phyloP scores from a whole-genome alignment of 2,888 invertebrate genomes.

The Calameuta filiformis region DNA sequence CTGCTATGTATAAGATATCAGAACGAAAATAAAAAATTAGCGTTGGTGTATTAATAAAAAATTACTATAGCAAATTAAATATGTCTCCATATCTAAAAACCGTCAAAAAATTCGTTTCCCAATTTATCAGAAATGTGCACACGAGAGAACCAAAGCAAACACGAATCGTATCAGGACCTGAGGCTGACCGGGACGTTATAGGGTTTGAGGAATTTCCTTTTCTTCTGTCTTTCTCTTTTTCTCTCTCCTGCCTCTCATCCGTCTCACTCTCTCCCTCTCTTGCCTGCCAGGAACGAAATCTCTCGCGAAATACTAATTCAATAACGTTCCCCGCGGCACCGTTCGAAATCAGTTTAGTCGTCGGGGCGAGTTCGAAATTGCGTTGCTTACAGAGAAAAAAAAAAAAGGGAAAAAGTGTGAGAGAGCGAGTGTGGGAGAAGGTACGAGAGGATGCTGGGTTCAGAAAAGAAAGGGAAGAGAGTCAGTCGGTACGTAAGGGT shows the following conservation, averaged over 20 bases:
- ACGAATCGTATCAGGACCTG: slow-evolving; percentile 37
- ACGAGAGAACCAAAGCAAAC: slow-evolving; percentile 36
- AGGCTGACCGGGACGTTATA: slow-evolving; percentile 27
- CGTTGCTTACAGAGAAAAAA: slow-evolving; percentile 27
- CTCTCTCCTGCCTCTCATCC: not conserved
- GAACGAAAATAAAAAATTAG: no score
- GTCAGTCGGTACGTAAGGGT: not conserved
- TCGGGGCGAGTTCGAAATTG: slow-evolving; percentile 42
- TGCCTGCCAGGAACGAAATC: slow-evolving; percentile 21
- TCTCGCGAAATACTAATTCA: slow-evolving; percentile 40
- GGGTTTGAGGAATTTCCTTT: slow-evolving; percentile 16
- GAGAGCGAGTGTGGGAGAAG: not conserved
- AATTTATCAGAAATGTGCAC: not conserved
- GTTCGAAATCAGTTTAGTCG: slow-evolving; percentile 48
- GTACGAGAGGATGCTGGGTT: not conserved
- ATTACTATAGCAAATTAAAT: no score
- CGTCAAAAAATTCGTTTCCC: not conserved
- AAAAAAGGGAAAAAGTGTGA: not conserved
- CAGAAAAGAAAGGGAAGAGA: slow-evolving; percentile 11
- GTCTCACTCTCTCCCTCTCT: slow-evolving; percentile 24
- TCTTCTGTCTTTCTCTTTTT: not conserved
- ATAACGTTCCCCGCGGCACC: slow-evolving; percentile 34
- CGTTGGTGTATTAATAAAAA: no score
- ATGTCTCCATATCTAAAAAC: not conserved
- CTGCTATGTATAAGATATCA: no score